Evolutionary conservation across 1,140 invertebrate genomes (phyloP), one percentile per base, ranked within the genome.

Genomic region (Xylocopa sonorina): DNA sequence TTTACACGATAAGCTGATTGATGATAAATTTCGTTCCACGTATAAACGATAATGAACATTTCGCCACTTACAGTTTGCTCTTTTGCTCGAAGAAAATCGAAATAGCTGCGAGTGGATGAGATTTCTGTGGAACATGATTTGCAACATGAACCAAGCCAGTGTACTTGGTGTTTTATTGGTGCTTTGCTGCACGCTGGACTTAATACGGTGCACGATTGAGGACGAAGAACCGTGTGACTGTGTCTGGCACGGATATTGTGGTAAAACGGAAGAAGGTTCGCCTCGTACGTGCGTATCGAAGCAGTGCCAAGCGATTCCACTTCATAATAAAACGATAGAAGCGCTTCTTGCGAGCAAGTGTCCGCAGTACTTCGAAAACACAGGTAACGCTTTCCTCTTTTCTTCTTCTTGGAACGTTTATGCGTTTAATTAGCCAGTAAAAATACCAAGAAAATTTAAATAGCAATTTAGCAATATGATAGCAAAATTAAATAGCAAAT

Each of bases 221-320:
- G 27, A 38, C 3, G 3, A 80, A 12, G n/a, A n/a, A n/a, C n/a
- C n/a, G n/a, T 60, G 66, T 48, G 63, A 29, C 51, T 95, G 95
- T 88, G 90, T 95, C 48, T 95, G 94, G 95, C 94, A 95, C 79
- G 94, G 93, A 3, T 86, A 93, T 24, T 95, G 94, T 78, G 87
- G 88, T 78, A 18, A 50, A 7, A 27, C 3, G 0, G 77, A 80
- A 27, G 88, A 87, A 10, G 84, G 83, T 53, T 0, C 43, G 5
- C 10, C 90, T 91, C 80, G 93, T 92, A 80, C 95, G 93, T 88
- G 82, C 81, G 10, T 16, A 0, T 94, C 94, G 32, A 85, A 93
- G n/a, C 48, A 92, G 92, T 43, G 85, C n/a, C n/a, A 92, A 1
- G 90, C 95, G 0, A 85, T 89, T n/a, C 82, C 89, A 0, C 62